Conservation (phyloP, 2,888 invertebrate species). For the Palloptera scutellata region DNA sequence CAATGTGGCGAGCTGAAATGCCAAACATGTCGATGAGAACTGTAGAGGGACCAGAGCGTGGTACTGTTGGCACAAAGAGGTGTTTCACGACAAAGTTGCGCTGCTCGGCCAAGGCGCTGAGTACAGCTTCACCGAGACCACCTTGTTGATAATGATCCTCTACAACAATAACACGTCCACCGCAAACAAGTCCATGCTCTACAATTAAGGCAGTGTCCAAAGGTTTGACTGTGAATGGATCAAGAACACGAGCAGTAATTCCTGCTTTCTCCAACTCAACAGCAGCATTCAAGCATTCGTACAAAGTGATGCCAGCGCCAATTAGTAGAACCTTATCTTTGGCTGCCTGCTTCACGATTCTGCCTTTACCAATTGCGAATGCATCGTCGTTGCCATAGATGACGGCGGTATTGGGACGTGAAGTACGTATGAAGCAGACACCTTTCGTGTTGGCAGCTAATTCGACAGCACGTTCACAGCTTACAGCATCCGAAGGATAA, state of each 20-base stretch:
- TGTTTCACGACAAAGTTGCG: slow-evolving; percentile 77
- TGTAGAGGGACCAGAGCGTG: slow-evolving; percentile 90
- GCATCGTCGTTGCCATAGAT: slow-evolving; percentile 85
- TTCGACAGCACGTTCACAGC: slow-evolving; percentile 93
- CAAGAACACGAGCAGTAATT: slow-evolving; percentile 83
- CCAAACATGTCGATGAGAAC: slow-evolving; percentile 89
- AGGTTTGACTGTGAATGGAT: slow-evolving; percentile 97
- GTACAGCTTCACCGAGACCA: slow-evolving; percentile 95
- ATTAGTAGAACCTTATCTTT: slow-evolving; percentile 87
- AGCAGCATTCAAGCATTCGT: slow-evolving; percentile 88
- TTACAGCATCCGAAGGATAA: slow-evolving; percentile 92
- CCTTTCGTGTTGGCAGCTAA: slow-evolving; percentile 94
- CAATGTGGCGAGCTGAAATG: slow-evolving; percentile 83
- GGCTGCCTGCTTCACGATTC: slow-evolving; percentile 78
- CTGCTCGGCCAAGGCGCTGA: slow-evolving; percentile 78
- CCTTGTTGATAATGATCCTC: slow-evolving; percentile 97
- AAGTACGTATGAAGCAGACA: slow-evolving; percentile 95
- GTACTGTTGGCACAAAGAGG: slow-evolving; percentile 82
- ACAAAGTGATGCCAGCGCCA: slow-evolving; percentile 92
- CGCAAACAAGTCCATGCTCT: slow-evolving; percentile 78
- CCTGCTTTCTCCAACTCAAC: slow-evolving; percentile 75
- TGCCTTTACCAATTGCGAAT: slow-evolving; percentile 81
- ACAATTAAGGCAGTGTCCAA: slow-evolving; percentile 82
- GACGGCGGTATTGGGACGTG: slow-evolving; percentile 87
- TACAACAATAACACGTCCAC: slow-evolving; percentile 87